phyloP scores from a whole-genome alignment of 2,888 invertebrate species.

The Heliconius cydno region DNA sequence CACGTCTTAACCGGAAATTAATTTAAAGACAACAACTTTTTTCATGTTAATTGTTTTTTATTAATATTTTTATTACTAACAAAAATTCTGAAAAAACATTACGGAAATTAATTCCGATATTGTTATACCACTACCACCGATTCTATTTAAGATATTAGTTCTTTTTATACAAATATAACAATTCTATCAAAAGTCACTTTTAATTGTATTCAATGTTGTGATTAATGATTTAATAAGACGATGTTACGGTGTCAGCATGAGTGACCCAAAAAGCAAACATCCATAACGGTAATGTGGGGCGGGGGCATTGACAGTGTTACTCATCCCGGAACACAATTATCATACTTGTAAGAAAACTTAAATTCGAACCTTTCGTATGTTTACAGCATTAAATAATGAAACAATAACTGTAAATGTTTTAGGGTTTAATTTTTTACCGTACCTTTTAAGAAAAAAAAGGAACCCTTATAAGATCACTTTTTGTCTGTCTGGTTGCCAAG shows the following conservation, averaged over 20 bases:
- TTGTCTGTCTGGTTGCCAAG: no score
- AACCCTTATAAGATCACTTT: no score
- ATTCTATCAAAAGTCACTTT: neutral
- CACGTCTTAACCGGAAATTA: constrained; percentile 25
- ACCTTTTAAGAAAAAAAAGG: no score
- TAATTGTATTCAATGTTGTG: constrained; percentile 15
- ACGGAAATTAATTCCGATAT: no score
- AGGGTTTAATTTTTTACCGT: no score
- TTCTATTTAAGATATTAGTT: neutral
- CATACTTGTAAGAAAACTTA: constrained; percentile 28
- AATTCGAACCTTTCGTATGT: neutral
- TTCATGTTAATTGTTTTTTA: neutral
- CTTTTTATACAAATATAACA: neutral
- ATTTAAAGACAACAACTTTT: neutral
- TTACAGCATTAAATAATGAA: neutral
- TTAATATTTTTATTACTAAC: no score
- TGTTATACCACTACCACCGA: neutral
- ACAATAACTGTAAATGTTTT: neutral
- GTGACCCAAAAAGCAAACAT: constrained; percentile 49
- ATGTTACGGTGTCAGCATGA: constrained; percentile 47
- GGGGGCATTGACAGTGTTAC: constrained; percentile 50
- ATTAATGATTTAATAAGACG: constrained; percentile 35
- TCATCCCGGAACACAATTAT: constrained; percentile 47
- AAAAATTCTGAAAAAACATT: no score
- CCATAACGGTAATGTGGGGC: constrained; percentile 51